Conservation (phyloP, 2,797 vertebrate species). For the Coranthus polyacanthus region DNA sequence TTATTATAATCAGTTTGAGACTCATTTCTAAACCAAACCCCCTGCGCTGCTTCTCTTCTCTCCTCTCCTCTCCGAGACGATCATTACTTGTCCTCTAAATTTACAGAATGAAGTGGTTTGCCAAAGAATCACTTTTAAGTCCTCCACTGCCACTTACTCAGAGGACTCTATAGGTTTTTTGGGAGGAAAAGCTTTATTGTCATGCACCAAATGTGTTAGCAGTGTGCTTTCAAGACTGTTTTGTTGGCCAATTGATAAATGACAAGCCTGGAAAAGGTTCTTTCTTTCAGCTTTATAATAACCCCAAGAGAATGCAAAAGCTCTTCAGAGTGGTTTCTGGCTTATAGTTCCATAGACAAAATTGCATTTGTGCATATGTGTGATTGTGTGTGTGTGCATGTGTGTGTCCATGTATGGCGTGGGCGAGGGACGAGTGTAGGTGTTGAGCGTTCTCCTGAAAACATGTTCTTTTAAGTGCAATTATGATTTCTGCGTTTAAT, state of each 20-base stretch:
- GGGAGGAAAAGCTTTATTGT: constrained; percentile 67
- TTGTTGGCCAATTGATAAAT: constrained; percentile 70
- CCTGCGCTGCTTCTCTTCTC: constrained; percentile 4
- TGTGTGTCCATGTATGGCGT: neutral
- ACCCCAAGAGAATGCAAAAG: constrained; percentile 39
- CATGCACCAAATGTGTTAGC: constrained; percentile 67
- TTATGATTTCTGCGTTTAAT: constrained; percentile 59
- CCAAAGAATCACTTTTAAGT: constrained; percentile 77
- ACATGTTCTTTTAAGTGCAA: constrained; percentile 59
- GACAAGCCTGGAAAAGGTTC: constrained; percentile 57
- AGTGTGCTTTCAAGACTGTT: constrained; percentile 64
- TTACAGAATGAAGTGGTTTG: constrained; percentile 77
- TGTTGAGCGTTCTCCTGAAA: constrained; percentile 43
- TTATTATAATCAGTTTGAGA: constrained; percentile 65
- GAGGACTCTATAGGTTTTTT: constrained; percentile 69
- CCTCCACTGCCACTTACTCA: constrained; percentile 58
- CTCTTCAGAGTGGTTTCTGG: constrained; percentile 45
- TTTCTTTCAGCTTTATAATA: constrained; percentile 60
- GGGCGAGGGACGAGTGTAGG: constrained; percentile 8
- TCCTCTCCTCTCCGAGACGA: constrained; percentile 44
- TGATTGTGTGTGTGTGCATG: neutral
- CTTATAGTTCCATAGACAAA: constrained; percentile 31
- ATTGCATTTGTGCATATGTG: constrained; percentile 9
- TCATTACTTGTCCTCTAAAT: constrained; percentile 72
- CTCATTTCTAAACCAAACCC: constrained; percentile 45